phyloP scores from a whole-genome alignment of 2,888 invertebrate genomes.

The Drosophila diplacantha region DNA sequence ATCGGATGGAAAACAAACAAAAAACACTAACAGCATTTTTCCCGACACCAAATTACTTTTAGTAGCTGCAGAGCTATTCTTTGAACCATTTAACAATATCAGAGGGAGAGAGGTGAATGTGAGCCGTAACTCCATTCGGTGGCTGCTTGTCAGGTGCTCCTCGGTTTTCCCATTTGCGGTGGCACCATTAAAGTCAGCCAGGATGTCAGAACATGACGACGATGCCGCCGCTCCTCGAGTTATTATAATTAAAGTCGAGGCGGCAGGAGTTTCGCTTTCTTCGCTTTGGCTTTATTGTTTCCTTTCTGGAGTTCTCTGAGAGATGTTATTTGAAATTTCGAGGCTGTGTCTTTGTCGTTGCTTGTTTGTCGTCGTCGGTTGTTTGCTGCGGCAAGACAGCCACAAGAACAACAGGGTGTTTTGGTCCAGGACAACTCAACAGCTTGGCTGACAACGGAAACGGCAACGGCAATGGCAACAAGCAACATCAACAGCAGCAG shows the following conservation, averaged over 20 bases:
- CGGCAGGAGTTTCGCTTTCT: conserved; percentile 45
- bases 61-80: conserved; percentile 24
- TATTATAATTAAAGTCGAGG: conserved; percentile 65
- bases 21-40: conserved; percentile 6
- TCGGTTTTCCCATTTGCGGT: conserved; percentile 28
- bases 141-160: conserved; percentile 23
- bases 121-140: conserved; percentile 23
- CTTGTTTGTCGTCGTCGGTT: conserved; percentile 35
- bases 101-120: conserved; percentile 12
- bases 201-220: conserved; percentile 41
- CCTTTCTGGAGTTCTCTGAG: conserved; percentile 22
- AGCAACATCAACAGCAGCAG: conserved; percentile 30
- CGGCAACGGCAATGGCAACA: conserved; percentile 45
- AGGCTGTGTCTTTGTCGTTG: conserved; percentile 43
- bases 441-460: conserved; percentile 69
- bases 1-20: background rate
- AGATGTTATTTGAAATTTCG: conserved; percentile 63
- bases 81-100: conserved; percentile 26
- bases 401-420: conserved; percentile 36
- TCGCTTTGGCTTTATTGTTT: conserved; percentile 33
- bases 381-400: conserved; percentile 35
- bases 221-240: conserved; percentile 32
- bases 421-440: conserved; percentile 59
- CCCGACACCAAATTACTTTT: conserved; percentile 31
- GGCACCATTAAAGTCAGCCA: conserved; percentile 31